phyloP scores from a whole-genome alignment of 2,113 vertebrate genomes.

The Pterocles orientalis region DNA sequence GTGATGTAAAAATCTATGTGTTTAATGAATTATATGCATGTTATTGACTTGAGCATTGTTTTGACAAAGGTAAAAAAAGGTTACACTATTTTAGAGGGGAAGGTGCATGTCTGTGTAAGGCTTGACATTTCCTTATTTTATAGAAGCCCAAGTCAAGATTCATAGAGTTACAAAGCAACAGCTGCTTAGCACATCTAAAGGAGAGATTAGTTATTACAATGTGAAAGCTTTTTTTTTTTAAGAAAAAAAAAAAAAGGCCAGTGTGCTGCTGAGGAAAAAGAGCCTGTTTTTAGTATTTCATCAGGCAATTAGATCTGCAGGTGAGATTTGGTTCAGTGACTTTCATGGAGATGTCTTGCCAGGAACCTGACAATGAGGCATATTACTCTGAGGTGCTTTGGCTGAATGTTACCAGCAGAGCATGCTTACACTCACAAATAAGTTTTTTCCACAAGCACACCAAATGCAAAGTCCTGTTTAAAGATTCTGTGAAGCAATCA shows the following conservation, averaged over 20 bases:
- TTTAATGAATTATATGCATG: not conserved
- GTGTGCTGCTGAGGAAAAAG: not conserved
- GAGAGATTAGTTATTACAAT: not conserved
- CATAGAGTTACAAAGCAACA: not conserved
- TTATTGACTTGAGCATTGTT: not conserved
- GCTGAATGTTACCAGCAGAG: not conserved
- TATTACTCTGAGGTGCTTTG: not conserved
- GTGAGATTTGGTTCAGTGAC: not conserved
- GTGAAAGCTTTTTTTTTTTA: not conserved
- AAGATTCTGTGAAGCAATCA: not conserved
- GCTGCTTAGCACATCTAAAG: not conserved
- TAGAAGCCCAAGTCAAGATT: not conserved
- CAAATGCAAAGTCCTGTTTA: not conserved
- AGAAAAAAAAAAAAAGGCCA: not conserved
- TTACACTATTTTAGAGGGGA: not conserved
- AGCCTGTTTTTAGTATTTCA: not conserved
- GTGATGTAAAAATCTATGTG: fast-evolving
- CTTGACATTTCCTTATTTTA: not conserved
- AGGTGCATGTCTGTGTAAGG: not conserved
- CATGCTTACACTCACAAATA: not conserved
- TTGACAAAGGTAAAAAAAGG: not conserved
- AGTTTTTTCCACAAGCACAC: not conserved
- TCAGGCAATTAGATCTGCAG: not conserved
- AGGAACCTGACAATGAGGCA: not conserved
- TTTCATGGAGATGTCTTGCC: not conserved